A percentile compares a stretch with the other conserved stretches of the same genome.
Conservation (phyloP, 2,113 vertebrate genomes). For the Micronycteris hirsuta region DNA sequence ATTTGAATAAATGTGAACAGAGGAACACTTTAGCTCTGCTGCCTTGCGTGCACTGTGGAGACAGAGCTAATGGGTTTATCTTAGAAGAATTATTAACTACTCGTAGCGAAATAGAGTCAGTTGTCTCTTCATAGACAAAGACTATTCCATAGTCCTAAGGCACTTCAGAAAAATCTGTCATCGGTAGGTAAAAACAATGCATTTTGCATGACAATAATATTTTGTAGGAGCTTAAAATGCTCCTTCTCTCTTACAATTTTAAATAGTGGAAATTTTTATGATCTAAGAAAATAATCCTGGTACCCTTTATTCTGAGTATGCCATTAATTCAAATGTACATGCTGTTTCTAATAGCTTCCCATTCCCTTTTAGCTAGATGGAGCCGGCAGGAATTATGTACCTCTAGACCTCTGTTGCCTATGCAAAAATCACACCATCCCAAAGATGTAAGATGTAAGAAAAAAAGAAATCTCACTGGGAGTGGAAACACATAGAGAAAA, state of each 20-base stretch:
- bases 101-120: not conserved
- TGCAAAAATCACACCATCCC: not conserved
- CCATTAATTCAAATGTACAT: not conserved
- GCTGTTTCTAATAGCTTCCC: not conserved
- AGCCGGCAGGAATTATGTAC: not conserved
- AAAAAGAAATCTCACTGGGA: not conserved
- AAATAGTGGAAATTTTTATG: not conserved
- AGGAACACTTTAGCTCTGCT: not conserved
- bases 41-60: not conserved
- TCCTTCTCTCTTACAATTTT: not conserved
- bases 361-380: not conserved
- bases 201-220: not conserved
- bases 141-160: not conserved
- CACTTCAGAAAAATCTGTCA: not conserved
- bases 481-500: not conserved
- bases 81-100: not conserved
- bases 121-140: not conserved
- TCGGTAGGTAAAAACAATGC: not conserved
- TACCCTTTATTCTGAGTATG: not conserved
- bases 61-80: not conserved
- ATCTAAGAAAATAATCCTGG: not conserved
- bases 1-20: slow-evolving; percentile 33
- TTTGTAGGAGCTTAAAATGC: not conserved
- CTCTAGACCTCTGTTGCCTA: not conserved
- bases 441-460: not conserved